Conservation (phyloP, 2,113 vertebrate genomes). For the Etheostoma spectabile region DNA sequence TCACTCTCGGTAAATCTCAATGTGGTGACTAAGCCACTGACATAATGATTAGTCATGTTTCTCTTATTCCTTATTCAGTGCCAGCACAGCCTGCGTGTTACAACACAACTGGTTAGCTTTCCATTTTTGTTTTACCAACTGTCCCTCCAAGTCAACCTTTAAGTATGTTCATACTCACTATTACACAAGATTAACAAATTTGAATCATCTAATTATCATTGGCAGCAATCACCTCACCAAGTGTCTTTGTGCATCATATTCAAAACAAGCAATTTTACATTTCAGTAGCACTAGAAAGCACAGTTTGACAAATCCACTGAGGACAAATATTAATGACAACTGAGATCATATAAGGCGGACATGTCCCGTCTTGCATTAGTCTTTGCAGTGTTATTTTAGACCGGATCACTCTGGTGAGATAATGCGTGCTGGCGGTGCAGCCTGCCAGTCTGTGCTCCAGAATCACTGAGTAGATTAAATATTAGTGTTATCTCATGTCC, state of each 20-base stretch:
- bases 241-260: neutral
- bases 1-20: neutral
- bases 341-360: slow-evolving; percentile 43
- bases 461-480: slow-evolving; percentile 78
- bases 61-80: slow-evolving; percentile 24
- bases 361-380: slow-evolving; percentile 57
- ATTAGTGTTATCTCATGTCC: slow-evolving; percentile 79
- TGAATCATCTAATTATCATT: neutral
- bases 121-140: slow-evolving; percentile 3
- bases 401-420: slow-evolving; percentile 51
- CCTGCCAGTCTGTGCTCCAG: slow-evolving; percentile 53
- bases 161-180: neutral
- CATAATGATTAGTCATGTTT: slow-evolving; percentile 13
- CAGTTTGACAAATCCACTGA: slow-evolving; percentile 6
- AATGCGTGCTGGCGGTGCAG: slow-evolving; percentile 58
- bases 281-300: slow-evolving; percentile 4
- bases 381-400: slow-evolving; percentile 54
- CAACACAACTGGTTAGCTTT: slow-evolving; percentile 18
- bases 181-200: slow-evolving; percentile 3
- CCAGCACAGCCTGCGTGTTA: slow-evolving; percentile 5
- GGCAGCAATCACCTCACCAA: neutral
- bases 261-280: neutral
- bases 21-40: slow-evolving; percentile 38
- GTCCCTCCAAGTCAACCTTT: neutral
- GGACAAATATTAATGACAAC: slow-evolving; percentile 16